Conservation (phyloP, 2,888 invertebrate genomes). For the Neelides folsomi region DNA sequence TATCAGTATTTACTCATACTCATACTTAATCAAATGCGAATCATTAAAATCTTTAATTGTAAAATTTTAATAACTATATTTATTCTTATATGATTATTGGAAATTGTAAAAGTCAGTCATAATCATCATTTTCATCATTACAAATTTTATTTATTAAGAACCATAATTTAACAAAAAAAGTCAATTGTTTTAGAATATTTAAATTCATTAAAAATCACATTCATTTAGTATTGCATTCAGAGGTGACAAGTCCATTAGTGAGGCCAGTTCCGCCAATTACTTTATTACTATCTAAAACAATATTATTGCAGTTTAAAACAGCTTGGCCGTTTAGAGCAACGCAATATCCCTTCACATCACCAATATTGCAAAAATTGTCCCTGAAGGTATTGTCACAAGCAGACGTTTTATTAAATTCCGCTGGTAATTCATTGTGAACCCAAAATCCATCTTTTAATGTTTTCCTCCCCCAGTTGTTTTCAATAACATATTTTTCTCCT, state of each 20-base stretch:
- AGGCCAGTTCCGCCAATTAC: neutral
- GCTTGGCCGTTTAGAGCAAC: neutral
- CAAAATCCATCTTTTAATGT: slow-evolving; percentile 20
- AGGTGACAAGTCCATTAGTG: neutral
- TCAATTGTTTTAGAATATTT: no score
- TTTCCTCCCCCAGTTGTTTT: slow-evolving; percentile 14
- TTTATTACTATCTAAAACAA: neutral
- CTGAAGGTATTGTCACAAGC: neutral
- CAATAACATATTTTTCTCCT: slow-evolving; percentile 18
- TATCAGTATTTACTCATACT: no score
- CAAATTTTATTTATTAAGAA: no score
- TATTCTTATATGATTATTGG: no score
- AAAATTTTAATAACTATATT: no score
- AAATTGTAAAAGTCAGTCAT: no score
- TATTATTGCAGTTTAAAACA: neutral
- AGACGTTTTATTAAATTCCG: neutral
- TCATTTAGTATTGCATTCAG: no score
- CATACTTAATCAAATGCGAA: no score
- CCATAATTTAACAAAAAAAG: no score
- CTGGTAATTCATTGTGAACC: slow-evolving; percentile 19
- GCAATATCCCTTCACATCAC: neutral
- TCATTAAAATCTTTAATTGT: no score
- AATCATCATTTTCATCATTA: no score
- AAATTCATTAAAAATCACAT: no score
- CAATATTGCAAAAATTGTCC: neutral